phyloP scores from a whole-genome alignment of 2,113 vertebrate genomes.

The Pollachius pollachius region DNA sequence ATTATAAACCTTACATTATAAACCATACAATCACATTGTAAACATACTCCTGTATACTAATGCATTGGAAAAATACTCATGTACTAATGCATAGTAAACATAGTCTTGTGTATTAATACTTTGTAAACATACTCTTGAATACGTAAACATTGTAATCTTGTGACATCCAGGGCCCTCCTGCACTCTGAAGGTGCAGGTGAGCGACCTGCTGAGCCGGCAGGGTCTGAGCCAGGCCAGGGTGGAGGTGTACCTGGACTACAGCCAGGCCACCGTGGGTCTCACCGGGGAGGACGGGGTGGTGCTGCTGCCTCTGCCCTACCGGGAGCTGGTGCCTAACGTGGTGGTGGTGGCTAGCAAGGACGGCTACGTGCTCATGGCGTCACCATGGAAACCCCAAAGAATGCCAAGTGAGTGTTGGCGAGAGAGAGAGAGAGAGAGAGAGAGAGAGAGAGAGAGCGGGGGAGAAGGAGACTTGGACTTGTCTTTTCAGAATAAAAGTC shows the following conservation, averaged over 20 bases:
- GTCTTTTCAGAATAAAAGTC: neutral
- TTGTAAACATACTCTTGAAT: neutral
- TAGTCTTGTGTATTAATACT: neutral
- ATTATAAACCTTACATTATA: no score
- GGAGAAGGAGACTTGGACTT: neutral
- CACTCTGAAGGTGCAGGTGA: constrained; percentile 82
- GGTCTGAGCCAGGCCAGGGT: constrained; percentile 74
- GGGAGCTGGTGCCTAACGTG: constrained; percentile 71
- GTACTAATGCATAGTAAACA: no score
- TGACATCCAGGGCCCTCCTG: constrained; percentile 70
- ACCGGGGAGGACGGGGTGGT: constrained; percentile 76
- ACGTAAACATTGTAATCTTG: neutral
- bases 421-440: neutral
- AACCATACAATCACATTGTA: no score
- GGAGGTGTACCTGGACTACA: constrained; percentile 85
- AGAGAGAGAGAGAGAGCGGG: neutral
- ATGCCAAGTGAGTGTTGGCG: constrained; percentile 77
- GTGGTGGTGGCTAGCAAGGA: constrained; percentile 76
- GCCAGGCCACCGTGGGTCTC: constrained; percentile 65
- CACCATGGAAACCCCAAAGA: constrained; percentile 79
- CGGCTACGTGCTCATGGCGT: constrained; percentile 75
- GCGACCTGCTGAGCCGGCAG: constrained; percentile 77
- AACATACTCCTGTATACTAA: no score
- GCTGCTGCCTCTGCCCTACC: constrained; percentile 78
- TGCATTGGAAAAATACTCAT: no score